These are phyloP conservation scores for Euglossa dilemma DNA, from an alignment of 1,140 invertebrate genomes.

Conservation along the genomic window DNA sequence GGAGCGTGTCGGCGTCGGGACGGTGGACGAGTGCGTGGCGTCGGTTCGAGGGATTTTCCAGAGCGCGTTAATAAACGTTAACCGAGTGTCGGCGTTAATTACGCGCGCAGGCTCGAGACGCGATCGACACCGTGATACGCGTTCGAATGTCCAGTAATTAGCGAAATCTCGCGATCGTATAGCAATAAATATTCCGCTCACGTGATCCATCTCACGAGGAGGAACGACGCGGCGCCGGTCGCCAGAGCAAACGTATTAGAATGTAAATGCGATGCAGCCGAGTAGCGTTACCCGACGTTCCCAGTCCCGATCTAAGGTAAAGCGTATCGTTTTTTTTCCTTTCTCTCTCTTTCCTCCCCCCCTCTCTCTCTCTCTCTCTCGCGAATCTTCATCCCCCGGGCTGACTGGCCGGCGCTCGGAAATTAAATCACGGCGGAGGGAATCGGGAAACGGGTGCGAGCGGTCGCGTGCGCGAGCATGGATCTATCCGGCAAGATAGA, in stretches of 20 bases:
- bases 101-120: neutral
- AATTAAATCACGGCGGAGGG: neutral
- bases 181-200: slow-evolving; percentile 35
- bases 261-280: slow-evolving; percentile 23
- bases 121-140: slow-evolving; percentile 31
- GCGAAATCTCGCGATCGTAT: slow-evolving; percentile 17
- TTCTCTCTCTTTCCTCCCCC: too few relatives aligned
- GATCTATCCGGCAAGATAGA: neutral
- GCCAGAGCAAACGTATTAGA: slow-evolving; percentile 6
- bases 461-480: neutral
- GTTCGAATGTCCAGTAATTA: slow-evolving; percentile 30
- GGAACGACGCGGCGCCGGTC: neutral
- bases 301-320: neutral
- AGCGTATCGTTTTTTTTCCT: neutral
- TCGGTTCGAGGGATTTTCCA: slow-evolving; percentile 5
- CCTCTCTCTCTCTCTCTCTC: too few relatives aligned
- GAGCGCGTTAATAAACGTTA: slow-evolving; percentile 5
- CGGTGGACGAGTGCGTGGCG: too few relatives aligned
- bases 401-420: neutral
- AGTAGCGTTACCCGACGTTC: neutral
- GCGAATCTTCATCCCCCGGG: neutral
- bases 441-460: neutral
- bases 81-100: slow-evolving; percentile 22
- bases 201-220: slow-evolving; percentile 14
- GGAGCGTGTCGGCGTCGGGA: neutral